A percentile compares a stretch with the other conserved stretches of the same genome.
Conservation (phyloP, 1,140 invertebrate genomes). For the Drosophila sp. region DNA sequence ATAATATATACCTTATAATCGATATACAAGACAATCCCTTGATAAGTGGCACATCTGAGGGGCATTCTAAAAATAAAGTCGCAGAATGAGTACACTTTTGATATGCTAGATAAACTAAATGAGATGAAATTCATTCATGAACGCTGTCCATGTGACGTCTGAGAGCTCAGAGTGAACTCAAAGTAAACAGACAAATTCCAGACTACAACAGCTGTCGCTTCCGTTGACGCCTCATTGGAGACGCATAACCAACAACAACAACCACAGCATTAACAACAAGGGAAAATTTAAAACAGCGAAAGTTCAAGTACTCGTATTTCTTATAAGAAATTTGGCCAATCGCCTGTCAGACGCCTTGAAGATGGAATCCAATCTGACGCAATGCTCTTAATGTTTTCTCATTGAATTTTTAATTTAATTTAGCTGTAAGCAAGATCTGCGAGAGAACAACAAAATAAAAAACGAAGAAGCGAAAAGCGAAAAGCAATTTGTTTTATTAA, state of each 20-base stretch:
- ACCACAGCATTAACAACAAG: neutral
- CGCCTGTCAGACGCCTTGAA: constrained; percentile 26
- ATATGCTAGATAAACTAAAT: neutral
- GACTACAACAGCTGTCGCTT: constrained; percentile 29
- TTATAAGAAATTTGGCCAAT: constrained; percentile 35
- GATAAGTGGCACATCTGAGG: neutral
- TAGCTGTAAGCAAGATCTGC: constrained; percentile 29
- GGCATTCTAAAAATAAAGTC: neutral
- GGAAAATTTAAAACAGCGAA: neutral
- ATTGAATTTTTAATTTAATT: constrained; percentile 61
- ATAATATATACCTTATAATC: neutral
- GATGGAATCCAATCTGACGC: constrained; percentile 41
- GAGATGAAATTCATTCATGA: constrained; percentile 6
- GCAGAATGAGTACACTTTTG: neutral
- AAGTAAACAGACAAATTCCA: constrained; percentile 7
- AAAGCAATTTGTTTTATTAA: constrained; percentile 54
- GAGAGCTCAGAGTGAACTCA: constrained; percentile 16
- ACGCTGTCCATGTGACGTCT: constrained; percentile 5
- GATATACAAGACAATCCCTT: neutral
- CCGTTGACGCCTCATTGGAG: constrained; percentile 34
- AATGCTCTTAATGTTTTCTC: constrained; percentile 40
- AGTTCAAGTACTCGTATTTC: constrained; percentile 29
- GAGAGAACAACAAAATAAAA: constrained; percentile 1
- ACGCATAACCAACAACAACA: constrained; percentile 18
- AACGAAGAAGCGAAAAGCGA: too few relatives aligned